Evolutionary conservation across 2,888 invertebrate genomes (phyloP).

Genomic region (Priocnemis perturbator): DNA sequence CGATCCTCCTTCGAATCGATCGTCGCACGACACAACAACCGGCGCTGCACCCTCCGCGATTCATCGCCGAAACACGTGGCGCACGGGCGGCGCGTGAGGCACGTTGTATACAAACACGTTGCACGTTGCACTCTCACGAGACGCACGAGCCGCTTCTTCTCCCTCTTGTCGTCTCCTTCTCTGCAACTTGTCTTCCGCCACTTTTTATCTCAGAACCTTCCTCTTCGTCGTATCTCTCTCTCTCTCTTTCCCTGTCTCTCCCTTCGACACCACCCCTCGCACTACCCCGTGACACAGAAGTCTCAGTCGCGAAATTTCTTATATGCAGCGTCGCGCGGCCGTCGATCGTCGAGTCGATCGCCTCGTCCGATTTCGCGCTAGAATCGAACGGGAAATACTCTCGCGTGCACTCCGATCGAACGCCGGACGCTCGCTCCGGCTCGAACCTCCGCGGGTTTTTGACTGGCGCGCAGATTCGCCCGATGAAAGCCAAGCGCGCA

Average conservation of each 20-base stretch:
- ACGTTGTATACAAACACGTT: too few species aligned
- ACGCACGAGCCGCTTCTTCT: conserved; percentile 16
- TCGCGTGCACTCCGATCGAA: conserved; percentile 31
- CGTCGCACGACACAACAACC: conserved; percentile 15
- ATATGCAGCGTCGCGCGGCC: too few species aligned
- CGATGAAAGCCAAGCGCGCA: conserved; percentile 56
- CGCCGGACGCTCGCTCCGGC: conserved; percentile 18
- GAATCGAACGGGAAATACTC: conserved; percentile 24
- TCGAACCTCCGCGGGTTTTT: too few species aligned
- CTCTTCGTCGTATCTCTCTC: background rate
- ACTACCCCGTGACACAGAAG: background rate
- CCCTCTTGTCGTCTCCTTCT: background rate
- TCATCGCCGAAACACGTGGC: conserved; percentile 26
- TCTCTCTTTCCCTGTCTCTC: conserved; percentile 6
- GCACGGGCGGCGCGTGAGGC: conserved; percentile 22
- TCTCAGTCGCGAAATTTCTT: background rate
- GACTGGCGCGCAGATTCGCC: conserved; percentile 35
- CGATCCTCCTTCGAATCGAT: conserved; percentile 6
- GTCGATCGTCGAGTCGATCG: conserved; percentile 22
- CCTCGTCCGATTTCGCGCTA: background rate
- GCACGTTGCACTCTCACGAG: too few species aligned
- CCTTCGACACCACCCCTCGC: background rate
- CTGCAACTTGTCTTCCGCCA: background rate
- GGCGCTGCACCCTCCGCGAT: too few species aligned
- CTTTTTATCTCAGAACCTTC: background rate